A percentile compares a stretch with the other conserved stretches of the same genome.
Evolutionary conservation across 2,888 invertebrate genomes (phyloP).

Genomic region (Pammene fasciana): DNA sequence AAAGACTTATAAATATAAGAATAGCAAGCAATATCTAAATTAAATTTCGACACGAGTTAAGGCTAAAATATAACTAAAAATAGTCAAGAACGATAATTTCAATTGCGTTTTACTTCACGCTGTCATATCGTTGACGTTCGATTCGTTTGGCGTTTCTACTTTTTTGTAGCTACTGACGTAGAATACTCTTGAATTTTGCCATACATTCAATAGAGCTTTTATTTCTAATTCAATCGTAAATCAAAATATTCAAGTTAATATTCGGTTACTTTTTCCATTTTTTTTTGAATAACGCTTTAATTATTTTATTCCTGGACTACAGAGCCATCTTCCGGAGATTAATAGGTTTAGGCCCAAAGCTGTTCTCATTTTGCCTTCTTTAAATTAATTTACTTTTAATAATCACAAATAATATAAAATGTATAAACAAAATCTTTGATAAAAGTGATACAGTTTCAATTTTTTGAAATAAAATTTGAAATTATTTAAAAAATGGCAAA

Average conservation of each 20-base stretch:
- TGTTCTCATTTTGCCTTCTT: no score
- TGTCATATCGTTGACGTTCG: slow-evolving; percentile 42
- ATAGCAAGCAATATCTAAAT: not conserved
- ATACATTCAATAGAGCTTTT: not conserved
- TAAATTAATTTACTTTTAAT: no score
- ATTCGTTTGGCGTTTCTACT: slow-evolving; percentile 36
- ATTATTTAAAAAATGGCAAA: not conserved
- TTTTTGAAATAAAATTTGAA: not conserved
- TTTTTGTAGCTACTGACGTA: slow-evolving; percentile 3
- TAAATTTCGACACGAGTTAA: not conserved
- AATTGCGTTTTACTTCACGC: slow-evolving; percentile 41
- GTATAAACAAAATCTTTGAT: no score
- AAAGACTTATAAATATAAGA: not conserved
- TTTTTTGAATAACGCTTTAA: no score
- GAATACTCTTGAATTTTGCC: slow-evolving; percentile 13
- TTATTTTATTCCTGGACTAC: not conserved
- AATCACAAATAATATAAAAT: no score
- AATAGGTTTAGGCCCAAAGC: no score
- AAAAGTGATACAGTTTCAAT: not conserved
- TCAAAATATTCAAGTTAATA: no score
- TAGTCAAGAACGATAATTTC: slow-evolving; percentile 13
- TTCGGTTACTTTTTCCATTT: no score
- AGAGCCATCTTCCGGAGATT: no score
- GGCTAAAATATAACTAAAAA: not conserved
- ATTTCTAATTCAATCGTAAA: no score